phyloP scores from a whole-genome alignment of 2,797 vertebrate genomes.

The Huso huso region DNA sequence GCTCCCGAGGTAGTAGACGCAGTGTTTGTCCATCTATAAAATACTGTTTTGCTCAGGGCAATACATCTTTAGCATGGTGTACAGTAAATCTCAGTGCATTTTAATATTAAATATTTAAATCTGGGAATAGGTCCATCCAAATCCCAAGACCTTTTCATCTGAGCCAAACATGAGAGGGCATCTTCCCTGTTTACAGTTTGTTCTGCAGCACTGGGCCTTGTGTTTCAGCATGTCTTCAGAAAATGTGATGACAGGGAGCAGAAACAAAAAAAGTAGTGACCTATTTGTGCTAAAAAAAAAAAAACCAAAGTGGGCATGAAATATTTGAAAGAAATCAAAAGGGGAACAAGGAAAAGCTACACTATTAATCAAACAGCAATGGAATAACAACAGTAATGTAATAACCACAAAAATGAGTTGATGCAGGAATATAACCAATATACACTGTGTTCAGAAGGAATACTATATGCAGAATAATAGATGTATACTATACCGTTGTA shows the following conservation, averaged over 20 bases:
- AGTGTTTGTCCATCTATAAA: slow-evolving; percentile 57
- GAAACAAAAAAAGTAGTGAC: background rate
- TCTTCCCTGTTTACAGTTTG: slow-evolving; percentile 19
- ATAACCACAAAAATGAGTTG: too few species aligned
- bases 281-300: slow-evolving; percentile 6
- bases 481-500: too few species aligned
- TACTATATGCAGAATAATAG: too few species aligned
- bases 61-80: slow-evolving; percentile 66
- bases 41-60: slow-evolving; percentile 71
- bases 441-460: too few species aligned
- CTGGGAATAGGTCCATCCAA: slow-evolving; percentile 54
- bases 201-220: slow-evolving; percentile 47
- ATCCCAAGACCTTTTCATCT: slow-evolving; percentile 30
- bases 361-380: background rate
- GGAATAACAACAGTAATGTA: too few species aligned
- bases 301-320: background rate
- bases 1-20: slow-evolving; percentile 30
- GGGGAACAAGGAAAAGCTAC: background rate
- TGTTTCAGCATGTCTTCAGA: slow-evolving; percentile 44
- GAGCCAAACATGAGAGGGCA: slow-evolving; percentile 11
- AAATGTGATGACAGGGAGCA: background rate
- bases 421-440: too few species aligned
- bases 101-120: slow-evolving; percentile 79
- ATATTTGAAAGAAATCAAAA: slow-evolving; percentile 4
- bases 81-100: slow-evolving; percentile 66